Evolutionary conservation across 1,140 invertebrate genomes (phyloP).

Genomic region (Steinernema feltiae): DNA sequence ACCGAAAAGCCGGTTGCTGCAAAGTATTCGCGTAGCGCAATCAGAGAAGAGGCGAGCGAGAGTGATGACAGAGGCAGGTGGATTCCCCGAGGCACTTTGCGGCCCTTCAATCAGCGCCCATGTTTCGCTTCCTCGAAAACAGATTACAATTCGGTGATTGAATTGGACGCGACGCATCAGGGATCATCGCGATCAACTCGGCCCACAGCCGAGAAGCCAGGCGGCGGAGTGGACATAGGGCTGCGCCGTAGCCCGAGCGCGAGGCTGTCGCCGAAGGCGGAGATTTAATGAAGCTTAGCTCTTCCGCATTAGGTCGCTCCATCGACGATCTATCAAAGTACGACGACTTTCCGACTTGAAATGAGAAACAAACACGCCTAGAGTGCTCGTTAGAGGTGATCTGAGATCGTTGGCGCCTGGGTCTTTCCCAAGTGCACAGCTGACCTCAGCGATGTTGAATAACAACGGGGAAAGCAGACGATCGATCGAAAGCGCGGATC

Average conservation of each 20-base stretch:
- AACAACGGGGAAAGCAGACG: neutral
- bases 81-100: neutral
- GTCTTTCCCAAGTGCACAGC: neutral
- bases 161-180: neutral
- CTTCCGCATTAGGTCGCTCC: neutral
- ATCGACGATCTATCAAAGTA: too few species aligned
- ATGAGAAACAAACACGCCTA: neutral
- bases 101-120: neutral
- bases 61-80: neutral
- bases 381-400: neutral
- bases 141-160: too few species aligned
- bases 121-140: neutral
- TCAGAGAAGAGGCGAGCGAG: neutral
- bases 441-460: neutral
- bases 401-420: neutral
- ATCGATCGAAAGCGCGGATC: conserved; percentile 8
- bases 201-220: neutral
- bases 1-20: too few species aligned
- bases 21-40: too few species aligned
- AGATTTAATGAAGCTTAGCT: conserved; percentile 4
- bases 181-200: neutral
- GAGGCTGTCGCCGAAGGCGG: neutral
- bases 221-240: too few species aligned
- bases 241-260: too few species aligned
- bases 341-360: conserved; percentile 12